Evolutionary conservation across 2,113 vertebrate genomes (phyloP).

Genomic region (Solea solea): DNA sequence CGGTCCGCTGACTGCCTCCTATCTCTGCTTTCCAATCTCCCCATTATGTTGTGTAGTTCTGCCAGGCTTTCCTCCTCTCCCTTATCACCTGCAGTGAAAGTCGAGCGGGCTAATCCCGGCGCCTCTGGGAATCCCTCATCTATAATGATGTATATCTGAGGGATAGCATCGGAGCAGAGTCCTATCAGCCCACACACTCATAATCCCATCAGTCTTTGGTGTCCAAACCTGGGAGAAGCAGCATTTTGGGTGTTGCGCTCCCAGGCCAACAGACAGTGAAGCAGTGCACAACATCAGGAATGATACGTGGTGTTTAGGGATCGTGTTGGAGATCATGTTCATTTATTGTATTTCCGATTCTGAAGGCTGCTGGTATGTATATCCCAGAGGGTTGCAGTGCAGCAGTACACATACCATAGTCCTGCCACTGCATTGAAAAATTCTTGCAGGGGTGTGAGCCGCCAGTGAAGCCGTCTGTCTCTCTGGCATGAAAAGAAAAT

Average conservation of each 20-base stretch:
- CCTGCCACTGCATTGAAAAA: slow-evolving; percentile 25
- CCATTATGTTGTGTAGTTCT: slow-evolving; percentile 72
- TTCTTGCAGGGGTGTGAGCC: slow-evolving; percentile 24
- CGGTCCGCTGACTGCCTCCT: slow-evolving; percentile 56
- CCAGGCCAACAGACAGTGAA: slow-evolving; percentile 38
- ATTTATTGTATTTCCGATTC: slow-evolving; percentile 53
- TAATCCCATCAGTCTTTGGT: slow-evolving; percentile 77
- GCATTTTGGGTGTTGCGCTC: slow-evolving; percentile 51
- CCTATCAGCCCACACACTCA: slow-evolving; percentile 73
- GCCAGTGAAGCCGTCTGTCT: slow-evolving; percentile 27
- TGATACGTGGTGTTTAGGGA: slow-evolving; percentile 56
- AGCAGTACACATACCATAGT: slow-evolving; percentile 32
- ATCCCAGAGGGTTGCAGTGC: slow-evolving; percentile 39
- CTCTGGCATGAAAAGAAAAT: slow-evolving; percentile 23
- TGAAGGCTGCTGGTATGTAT: slow-evolving; percentile 16
- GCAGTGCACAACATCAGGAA: slow-evolving; percentile 45
- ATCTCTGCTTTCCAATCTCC: slow-evolving; percentile 66
- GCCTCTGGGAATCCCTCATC: slow-evolving; percentile 71
- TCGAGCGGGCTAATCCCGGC: slow-evolving; percentile 71
- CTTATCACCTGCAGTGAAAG: slow-evolving; percentile 78
- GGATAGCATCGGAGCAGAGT: slow-evolving; percentile 73
- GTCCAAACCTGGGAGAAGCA: slow-evolving; percentile 58
- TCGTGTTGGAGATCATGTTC: slow-evolving; percentile 61
- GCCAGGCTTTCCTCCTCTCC: slow-evolving; percentile 56
- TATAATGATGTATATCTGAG: slow-evolving; percentile 77